Base-by-base conservation (phyloP, 2,113 vertebrate genomes). In the Todiramphus saurophagus region DNA sequence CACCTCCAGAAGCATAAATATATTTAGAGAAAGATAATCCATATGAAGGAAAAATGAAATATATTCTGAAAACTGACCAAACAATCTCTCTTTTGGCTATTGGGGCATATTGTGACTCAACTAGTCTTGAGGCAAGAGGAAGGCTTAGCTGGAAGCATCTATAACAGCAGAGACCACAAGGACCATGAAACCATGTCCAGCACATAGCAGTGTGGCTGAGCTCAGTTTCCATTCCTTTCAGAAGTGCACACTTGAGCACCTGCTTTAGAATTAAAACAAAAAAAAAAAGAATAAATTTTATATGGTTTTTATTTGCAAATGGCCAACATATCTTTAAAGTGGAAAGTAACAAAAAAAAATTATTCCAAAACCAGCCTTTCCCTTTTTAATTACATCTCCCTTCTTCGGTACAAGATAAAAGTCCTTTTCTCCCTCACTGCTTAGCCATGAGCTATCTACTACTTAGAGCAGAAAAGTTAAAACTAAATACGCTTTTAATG, bases 201-300 rank as follows among this genome's bases (percentile, higher is more conserved):
- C 15, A 9, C 17, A 6, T 0, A 4, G 10, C 1, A 0, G 13
- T 27, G 31, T 1, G 8, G 12, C 23, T 25, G 48, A 48, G 62
- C 10, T 53, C 39, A 12, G 39, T 13, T 55, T 11, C 51, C 41
- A 2, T 5, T 76, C 23, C 48, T 60, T 39, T 60, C 50, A 63
- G 30, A 59, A 82, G 9, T 10, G 35, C 16, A 67, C 15, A 44
- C 19, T 15, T 16, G 11, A 84, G 39, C 1, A 9, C 9, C 20
- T 37, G 21, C 3, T 60, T 46, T 27, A 39, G 11, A 60, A 58
- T 21, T 23, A 43, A 55, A 78, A 31, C 44, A 55, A n/a, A n/a
- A 25, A 16, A 68, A 51, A 25, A 50, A 50, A 51, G 13, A 25
- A 50, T 11, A 44, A 4, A 24, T 58, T 41, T 10, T 41, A 4